phyloP scores from a whole-genome alignment of 2,113 vertebrate species.

The Smithornis capensis region DNA sequence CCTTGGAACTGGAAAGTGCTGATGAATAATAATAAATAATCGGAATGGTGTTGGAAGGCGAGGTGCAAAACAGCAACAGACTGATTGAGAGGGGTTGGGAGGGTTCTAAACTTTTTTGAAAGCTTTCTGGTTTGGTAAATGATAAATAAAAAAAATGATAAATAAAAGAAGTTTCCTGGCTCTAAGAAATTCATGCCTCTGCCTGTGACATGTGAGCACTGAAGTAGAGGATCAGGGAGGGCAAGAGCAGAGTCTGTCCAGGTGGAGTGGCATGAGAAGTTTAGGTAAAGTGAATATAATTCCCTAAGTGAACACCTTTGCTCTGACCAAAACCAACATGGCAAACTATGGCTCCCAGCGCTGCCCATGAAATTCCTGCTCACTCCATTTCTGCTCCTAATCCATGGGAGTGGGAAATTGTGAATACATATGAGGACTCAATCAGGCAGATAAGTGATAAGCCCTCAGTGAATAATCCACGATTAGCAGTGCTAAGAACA shows the following conservation, averaged over 20 bases:
- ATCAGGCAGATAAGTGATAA: not conserved
- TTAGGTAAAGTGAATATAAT: not conserved
- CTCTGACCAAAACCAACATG: not conserved
- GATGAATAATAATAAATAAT: not conserved
- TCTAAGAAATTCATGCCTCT: not conserved
- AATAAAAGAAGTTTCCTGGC: not conserved
- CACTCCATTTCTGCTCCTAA: not conserved
- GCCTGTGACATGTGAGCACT: not conserved
- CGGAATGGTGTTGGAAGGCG: not conserved
- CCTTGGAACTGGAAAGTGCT: conserved; percentile 14
- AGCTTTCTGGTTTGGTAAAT: not conserved
- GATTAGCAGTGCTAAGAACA: not conserved
- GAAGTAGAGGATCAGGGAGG: not conserved
- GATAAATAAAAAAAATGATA: not conserved
- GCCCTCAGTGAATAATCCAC: not conserved
- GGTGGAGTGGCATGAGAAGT: not conserved
- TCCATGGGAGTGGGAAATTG: not conserved
- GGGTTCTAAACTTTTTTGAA: not conserved
- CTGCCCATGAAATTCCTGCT: not conserved
- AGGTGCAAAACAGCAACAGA: not conserved
- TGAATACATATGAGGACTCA: not conserved
- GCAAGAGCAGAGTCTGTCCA: not conserved
- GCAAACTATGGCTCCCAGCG: not conserved
- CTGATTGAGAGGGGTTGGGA: not conserved
- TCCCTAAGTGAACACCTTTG: not conserved